These are phyloP conservation scores for Hemithea aestivaria DNA, from an alignment of 2,888 invertebrate genomes.

Conservation along the genomic window DNA sequence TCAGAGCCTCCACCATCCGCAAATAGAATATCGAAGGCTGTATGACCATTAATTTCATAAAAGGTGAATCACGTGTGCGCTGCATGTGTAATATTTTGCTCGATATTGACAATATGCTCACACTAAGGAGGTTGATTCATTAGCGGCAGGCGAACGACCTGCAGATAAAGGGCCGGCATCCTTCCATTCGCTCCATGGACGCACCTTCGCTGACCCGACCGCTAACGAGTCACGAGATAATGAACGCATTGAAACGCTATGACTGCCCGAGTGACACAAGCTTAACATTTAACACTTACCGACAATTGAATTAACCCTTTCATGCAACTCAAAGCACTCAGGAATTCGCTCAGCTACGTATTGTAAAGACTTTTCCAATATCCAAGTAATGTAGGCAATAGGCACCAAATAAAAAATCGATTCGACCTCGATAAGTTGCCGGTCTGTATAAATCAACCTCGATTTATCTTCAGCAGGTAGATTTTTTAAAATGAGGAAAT, in stretches of 20 bases:
- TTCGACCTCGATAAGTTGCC: conserved; percentile 57
- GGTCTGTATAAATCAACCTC: conserved; percentile 64
- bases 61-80: conserved; percentile 49
- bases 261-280: conserved; percentile 49
- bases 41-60: conserved; percentile 61
- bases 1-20: conserved; percentile 32
- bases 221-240: conserved; percentile 70
- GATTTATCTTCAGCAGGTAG: conserved; percentile 71
- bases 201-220: conserved; percentile 64
- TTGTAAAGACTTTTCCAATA: too few relatives aligned
- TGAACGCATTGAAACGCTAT: conserved; percentile 65
- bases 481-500: conserved; percentile 65
- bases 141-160: conserved; percentile 70
- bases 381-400: conserved; percentile 34
- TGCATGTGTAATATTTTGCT: conserved; percentile 65
- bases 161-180: conserved; percentile 66
- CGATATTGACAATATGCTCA: conserved; percentile 68
- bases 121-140: conserved; percentile 68
- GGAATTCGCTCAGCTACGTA: conserved; percentile 60
- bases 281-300: conserved; percentile 34
- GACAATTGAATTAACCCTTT: conserved; percentile 43
- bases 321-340: conserved; percentile 43
- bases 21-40: conserved; percentile 43
- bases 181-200: conserved; percentile 63
- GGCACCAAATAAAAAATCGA: conserved; percentile 52